Evolutionary conservation across 2,888 invertebrate genomes (phyloP).

Genomic region (Belgica antarctica): DNA sequence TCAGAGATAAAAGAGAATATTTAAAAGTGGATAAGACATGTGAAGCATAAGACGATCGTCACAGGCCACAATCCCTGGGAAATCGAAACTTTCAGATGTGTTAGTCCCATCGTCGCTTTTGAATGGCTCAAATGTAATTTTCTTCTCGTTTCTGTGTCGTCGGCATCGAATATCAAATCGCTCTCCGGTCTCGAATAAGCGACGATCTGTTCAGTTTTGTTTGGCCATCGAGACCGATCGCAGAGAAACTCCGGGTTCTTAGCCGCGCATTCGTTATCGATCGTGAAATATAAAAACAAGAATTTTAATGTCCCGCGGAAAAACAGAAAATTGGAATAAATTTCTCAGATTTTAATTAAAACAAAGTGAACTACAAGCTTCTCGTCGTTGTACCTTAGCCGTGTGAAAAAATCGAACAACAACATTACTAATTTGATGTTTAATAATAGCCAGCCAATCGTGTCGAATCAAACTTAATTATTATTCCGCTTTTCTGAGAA

Average conservation of each 20-base stretch:
- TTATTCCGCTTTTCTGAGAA: slow-evolving; percentile 15
- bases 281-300: slow-evolving; percentile 11
- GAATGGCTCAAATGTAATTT: slow-evolving; percentile 31
- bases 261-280: not conserved
- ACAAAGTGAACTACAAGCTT: slow-evolving; percentile 14
- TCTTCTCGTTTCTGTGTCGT: slow-evolving; percentile 15
- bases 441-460: slow-evolving; percentile 39
- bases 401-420: slow-evolving; percentile 38
- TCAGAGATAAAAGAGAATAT: slow-evolving; percentile 34
- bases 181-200: not conserved
- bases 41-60: not conserved
- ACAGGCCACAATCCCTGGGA: not conserved
- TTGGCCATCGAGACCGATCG: not conserved
- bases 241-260: not conserved
- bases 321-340: too few relatives aligned
- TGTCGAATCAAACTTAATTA: slow-evolving; percentile 41
- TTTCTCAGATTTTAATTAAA: slow-evolving; percentile 19
- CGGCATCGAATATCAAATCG: slow-evolving; percentile 5
- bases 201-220: slow-evolving; percentile 24
- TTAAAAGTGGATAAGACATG: slow-evolving; percentile 21
- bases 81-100: slow-evolving; percentile 11
- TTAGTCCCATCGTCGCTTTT: slow-evolving; percentile 27
- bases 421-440: slow-evolving; percentile 42
- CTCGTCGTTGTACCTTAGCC: slow-evolving; percentile 20
- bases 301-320: not conserved